A percentile compares a stretch with the other conserved stretches of the same genome.
These are phyloP conservation scores for Hyalella azteca DNA, from an alignment of 2,888 invertebrate species.

Conservation along the genomic window DNA sequence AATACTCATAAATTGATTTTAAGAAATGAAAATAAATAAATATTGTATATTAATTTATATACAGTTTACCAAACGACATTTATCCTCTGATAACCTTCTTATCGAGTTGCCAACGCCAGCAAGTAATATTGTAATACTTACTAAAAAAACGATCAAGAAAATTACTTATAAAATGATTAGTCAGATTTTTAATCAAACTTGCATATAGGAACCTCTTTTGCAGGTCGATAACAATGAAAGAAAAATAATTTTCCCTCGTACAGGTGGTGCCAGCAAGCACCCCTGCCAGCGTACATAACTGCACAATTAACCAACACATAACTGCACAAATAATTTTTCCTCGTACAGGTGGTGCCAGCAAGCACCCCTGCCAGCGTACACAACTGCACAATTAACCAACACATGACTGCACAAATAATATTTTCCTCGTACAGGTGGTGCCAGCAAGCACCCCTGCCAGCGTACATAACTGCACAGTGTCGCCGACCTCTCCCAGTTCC, in stretches of 20 bases:
- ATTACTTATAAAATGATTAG: too few relatives aligned
- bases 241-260: not conserved
- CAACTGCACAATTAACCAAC: not conserved
- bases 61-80: too few relatives aligned
- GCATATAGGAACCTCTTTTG: too few relatives aligned
- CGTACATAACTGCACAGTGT: constrained; percentile 28
- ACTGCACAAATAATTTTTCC: not conserved
- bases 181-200: too few relatives aligned
- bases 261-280: constrained; percentile 1
- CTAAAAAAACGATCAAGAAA: too few relatives aligned
- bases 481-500: constrained; percentile 23
- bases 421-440: constrained; percentile 2
- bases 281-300: not conserved
- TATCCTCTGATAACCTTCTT: too few relatives aligned
- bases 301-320: not conserved
- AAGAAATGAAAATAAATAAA: too few relatives aligned
- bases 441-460: constrained; percentile 13
- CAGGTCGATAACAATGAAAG: too few relatives aligned
- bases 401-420: not conserved
- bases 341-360: not conserved
- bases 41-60: too few relatives aligned
- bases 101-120: too few relatives aligned
- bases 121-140: too few relatives aligned
- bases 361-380: not conserved
- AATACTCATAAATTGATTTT: too few relatives aligned